A percentile compares a stretch with the other conserved stretches of the same genome.
Conservation (phyloP, 2,888 invertebrate species). For the Dexiosoma caninum region DNA sequence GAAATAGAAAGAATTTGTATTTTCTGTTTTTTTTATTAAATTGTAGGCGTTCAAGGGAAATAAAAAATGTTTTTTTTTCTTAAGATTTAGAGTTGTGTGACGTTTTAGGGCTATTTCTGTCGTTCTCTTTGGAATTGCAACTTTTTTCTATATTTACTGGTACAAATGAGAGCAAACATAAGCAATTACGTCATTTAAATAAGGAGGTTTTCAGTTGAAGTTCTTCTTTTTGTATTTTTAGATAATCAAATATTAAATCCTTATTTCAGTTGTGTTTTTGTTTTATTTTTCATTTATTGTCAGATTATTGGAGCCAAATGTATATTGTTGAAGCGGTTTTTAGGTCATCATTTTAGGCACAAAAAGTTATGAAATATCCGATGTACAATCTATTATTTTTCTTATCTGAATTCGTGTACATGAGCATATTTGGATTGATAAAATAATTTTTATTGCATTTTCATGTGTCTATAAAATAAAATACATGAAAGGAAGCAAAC, state of each 20-base stretch:
- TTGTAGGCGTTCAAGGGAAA: conserved; percentile 52
- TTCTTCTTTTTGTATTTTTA: neutral
- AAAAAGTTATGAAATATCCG: conserved; percentile 3
- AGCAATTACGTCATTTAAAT: conserved; percentile 51
- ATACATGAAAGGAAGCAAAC: too few relatives aligned
- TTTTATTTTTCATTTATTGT: conserved; percentile 35
- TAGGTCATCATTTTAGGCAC: conserved; percentile 30
- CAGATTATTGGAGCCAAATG: conserved; percentile 49
- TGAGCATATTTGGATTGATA: neutral
- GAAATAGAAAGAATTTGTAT: neutral
- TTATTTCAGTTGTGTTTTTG: conserved; percentile 7
- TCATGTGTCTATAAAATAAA: neutral
- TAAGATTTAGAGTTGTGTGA: conserved; percentile 32
- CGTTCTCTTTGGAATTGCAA: conserved; percentile 1
- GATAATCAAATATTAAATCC: conserved; percentile 14
- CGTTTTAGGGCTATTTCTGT: conserved; percentile 37
- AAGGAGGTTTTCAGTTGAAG: neutral
- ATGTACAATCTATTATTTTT: neutral
- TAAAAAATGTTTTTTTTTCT: neutral
- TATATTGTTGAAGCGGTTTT: conserved; percentile 17
- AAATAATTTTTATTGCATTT: conserved; percentile 9
- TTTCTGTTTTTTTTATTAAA: too few relatives aligned
- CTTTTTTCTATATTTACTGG: neutral
- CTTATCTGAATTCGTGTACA: neutral
- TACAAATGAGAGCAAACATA: neutral